Conservation (phyloP, 1,140 invertebrate genomes). For the Drosophila mayri region DNA sequence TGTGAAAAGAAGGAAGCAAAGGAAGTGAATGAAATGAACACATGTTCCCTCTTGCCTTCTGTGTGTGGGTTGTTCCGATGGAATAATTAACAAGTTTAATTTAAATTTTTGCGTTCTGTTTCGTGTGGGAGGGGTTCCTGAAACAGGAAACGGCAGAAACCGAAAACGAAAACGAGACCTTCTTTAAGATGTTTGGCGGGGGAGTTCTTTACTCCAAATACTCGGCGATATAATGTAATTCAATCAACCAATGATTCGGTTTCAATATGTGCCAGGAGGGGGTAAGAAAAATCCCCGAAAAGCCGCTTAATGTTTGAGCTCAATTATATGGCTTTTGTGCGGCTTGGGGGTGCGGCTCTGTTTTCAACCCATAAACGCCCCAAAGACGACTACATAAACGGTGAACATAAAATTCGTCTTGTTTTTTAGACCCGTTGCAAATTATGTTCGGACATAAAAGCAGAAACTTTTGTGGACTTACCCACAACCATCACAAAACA, state of each 20-base stretch:
- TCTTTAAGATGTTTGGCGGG: constrained; percentile 28
- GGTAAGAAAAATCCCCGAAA: constrained; percentile 33
- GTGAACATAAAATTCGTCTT: constrained; percentile 38
- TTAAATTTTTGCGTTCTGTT: constrained; percentile 69
- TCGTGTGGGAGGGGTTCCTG: constrained; percentile 42
- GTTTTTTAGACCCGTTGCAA: constrained; percentile 56
- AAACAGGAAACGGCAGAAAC: constrained; percentile 63
- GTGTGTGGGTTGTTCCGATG: constrained; percentile 37
- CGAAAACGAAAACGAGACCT: constrained; percentile 41
- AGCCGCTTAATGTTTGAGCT: constrained; percentile 75
- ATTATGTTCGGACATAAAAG: constrained; percentile 64
- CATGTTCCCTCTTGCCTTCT: constrained; percentile 37
- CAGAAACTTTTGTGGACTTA: constrained; percentile 17
- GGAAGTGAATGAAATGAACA: constrained; percentile 43
- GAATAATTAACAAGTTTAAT: constrained; percentile 79
- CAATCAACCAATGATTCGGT: constrained; percentile 64
- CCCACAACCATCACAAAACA: constrained; percentile 7
- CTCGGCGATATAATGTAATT: constrained; percentile 52
- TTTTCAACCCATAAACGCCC: constrained; percentile 46
- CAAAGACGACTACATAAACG: constrained; percentile 69
- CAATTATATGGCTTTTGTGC: constrained; percentile 76
- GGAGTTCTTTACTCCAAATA: neutral
- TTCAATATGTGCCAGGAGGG: constrained; percentile 14
- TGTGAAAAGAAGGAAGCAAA: constrained; percentile 38
- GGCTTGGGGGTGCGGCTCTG: neutral